Evolutionary conservation across 2,888 invertebrate genomes (phyloP).

Genomic region (Resseliella maxima): DNA sequence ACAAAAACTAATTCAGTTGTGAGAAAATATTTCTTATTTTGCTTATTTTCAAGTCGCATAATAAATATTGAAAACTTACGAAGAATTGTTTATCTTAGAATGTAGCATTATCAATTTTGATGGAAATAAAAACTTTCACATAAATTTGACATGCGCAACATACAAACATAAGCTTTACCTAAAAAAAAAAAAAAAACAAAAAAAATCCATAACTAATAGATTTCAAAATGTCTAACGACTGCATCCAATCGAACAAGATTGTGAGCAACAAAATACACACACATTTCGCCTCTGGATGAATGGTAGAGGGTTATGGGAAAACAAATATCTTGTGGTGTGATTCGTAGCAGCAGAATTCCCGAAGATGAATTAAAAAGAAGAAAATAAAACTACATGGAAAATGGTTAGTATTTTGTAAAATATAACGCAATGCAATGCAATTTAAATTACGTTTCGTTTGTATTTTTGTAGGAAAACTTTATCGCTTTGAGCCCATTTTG

Average conservation of each 20-base stretch:
- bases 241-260: background rate
- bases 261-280: background rate
- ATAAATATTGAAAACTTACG: no score
- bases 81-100: no score
- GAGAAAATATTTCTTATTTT: no score
- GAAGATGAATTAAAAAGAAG: slow-evolving; percentile 7
- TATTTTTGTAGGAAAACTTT: slow-evolving; percentile 16
- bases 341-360: background rate
- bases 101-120: no score
- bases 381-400: background rate
- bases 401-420: slow-evolving; percentile 4
- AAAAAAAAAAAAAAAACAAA: background rate
- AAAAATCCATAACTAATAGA: background rate
- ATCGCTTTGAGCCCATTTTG: slow-evolving; percentile 48
- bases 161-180: background rate
- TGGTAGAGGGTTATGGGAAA: no score
- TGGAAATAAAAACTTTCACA: no score
- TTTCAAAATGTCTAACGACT: background rate
- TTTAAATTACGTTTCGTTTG: slow-evolving; percentile 48
- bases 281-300: background rate
- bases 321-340: slow-evolving; percentile 8
- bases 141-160: background rate
- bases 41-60: no score
- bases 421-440: background rate
- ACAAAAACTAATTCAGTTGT: no score